Base-by-base conservation (phyloP, 2,888 invertebrate genomes). In the Caenorhabditis virilis region DNA sequence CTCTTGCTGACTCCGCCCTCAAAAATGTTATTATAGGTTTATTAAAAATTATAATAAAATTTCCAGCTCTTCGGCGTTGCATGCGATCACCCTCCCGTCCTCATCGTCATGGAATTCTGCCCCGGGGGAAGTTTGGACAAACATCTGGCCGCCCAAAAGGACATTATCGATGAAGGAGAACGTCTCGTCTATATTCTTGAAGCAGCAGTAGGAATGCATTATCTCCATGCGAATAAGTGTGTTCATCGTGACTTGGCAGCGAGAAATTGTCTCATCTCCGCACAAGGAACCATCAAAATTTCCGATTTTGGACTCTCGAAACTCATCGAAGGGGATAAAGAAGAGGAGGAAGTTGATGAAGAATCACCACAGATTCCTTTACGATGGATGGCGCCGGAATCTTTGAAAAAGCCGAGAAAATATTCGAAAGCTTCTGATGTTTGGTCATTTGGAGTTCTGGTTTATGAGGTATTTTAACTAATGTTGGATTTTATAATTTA, bases 81-180 rank as follows among this genome's bases (percentile, higher is more conserved):
- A 78, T 94, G 95, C 69, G 95, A 95, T 85, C 92, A 94, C 83
- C 94, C 95, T 80, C 97, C 97, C 4, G 47, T 97, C 58, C 95
- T 95, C 94, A 95, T 97, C 80, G 94, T 97, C 30, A 95, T 97
- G 95, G 97, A 97, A 86, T 88, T 93, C 65, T 95, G 95, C 43
- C 68, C 72, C 0, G 77, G 77, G 0, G 75, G 76, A 11, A 58
- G 59, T 5, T 49, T 78, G 11, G 53, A 63, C 4, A 20, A 39
- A 4, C 75, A 77, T 56, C 60, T 78, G 3, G 35, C 15, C 1
- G 58, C 58, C 9, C 15, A 51, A 5, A 52, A 57, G 2, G 45
- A 47, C 1, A n/a, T 16, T 9, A 69, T 70, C 7, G 35, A 22
- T 2, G 20, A 33, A 13, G 18, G 18, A 5, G 75, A 72, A 45